These are phyloP conservation scores for Lamprologus lemairii DNA, from an alignment of 2,113 vertebrate genomes.

Conservation along the genomic window DNA sequence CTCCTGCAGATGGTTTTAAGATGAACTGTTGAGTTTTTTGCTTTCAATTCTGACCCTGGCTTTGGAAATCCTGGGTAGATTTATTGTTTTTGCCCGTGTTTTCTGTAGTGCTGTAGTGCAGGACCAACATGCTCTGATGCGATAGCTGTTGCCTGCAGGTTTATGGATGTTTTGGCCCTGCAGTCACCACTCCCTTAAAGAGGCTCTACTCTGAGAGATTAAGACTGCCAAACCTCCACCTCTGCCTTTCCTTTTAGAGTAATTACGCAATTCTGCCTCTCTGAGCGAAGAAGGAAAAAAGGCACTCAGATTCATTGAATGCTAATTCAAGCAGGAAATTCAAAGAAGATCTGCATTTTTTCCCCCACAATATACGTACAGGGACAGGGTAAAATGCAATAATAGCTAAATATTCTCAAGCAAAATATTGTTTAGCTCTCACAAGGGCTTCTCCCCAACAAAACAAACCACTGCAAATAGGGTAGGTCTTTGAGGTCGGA, in stretches of 20 bases:
- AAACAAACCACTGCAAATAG: background rate
- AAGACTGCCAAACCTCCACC: slow-evolving; percentile 62
- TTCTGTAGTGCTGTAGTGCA: background rate
- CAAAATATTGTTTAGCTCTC: background rate
- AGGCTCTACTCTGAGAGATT: slow-evolving; percentile 64
- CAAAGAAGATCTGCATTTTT: slow-evolving; percentile 41
- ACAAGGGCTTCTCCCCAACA: background rate
- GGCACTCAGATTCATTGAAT: slow-evolving; percentile 57
- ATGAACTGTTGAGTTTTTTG: background rate
- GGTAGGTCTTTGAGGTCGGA: slow-evolving; percentile 49
- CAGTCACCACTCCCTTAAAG: slow-evolving; percentile 52
- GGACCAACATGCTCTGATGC: slow-evolving; percentile 35
- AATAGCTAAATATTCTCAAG: slow-evolving; percentile 20
- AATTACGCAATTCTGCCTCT: slow-evolving; percentile 60
- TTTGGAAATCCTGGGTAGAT: slow-evolving; percentile 14
- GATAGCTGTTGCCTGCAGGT: slow-evolving; percentile 38
- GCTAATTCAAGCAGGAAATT: slow-evolving; percentile 57
- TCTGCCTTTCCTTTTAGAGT: slow-evolving; percentile 61
- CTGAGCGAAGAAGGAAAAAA: slow-evolving; percentile 23
- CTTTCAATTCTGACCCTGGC: background rate
- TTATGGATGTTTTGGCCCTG: slow-evolving; percentile 48
- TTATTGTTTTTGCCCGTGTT: slow-evolving; percentile 11
- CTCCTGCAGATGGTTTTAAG: background rate
- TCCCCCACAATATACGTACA: slow-evolving; percentile 13
- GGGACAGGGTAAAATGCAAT: slow-evolving; percentile 23